Base-by-base conservation (phyloP, 2,888 invertebrate species). In the Acleris literana region DNA sequence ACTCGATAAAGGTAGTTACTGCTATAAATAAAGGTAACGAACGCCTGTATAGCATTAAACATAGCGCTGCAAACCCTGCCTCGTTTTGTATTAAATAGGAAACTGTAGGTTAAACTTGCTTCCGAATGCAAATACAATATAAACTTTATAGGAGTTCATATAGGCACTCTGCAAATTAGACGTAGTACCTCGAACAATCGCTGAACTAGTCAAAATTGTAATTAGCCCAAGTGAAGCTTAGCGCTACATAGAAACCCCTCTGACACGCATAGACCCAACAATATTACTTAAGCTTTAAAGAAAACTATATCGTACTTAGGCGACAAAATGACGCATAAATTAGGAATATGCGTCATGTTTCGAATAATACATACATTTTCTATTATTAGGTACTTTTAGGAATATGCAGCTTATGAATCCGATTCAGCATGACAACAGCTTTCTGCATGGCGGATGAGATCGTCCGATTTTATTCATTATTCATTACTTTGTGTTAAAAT, bases 401-500 rank as follows among this genome's bases (percentile, higher is more conserved):
- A 68, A 74, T 60, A 59, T 70, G 69, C 75, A 74, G 77, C 79
- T 78, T 78, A 71, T 72, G 68, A 70, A 80, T 83, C 80, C 80
- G 79, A 85, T 85, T 84, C 85, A 90, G 92, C 92, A 92, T 92
- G 92, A 87, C 82, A 51, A 86, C 86, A 86, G 92, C 92, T 92
- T 92, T 83, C 85, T 91, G 92, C 92, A 92, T 92, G 92, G 91
- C 90, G 89, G 90, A 90, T 86, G 81, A 84, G 76, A 84, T 77
- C 82, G 85, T 90, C 90, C 90, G 83, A 82, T 86, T 92, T 88
- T 85, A 85, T 86, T 83, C 72, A 83, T 86, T 85, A 82, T 86
- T 83, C 72, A 83, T 86, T 85, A 82, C 81, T 90, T 88, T 87
- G 79, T 91, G 89, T 90, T 88, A 86, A 73, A 76, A 88, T 91